Conservation (phyloP, 2,888 invertebrate genomes). For the Petrolisthes manimaculis region DNA sequence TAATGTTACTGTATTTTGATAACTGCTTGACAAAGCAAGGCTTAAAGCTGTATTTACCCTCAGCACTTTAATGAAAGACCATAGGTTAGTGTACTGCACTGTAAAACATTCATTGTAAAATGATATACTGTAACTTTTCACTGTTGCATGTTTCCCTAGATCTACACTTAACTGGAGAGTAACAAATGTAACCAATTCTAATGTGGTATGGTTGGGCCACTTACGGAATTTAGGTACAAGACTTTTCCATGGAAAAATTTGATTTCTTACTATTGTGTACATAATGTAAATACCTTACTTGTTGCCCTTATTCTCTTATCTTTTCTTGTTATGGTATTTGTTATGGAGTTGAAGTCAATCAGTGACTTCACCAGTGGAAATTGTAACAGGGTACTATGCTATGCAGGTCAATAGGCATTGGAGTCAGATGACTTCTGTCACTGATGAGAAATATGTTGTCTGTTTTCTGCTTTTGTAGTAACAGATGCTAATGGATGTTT, state of each 20-base stretch:
- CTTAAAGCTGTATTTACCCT: background rate
- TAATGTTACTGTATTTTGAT: background rate
- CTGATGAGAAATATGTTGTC: background rate
- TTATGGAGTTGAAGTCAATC: background rate
- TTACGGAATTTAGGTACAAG: background rate
- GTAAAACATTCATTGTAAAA: background rate
- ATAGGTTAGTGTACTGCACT: background rate
- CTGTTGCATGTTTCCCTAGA: conserved; percentile 3
- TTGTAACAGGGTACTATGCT: conserved; percentile 1
- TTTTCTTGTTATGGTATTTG: background rate
- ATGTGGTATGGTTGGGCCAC: background rate
- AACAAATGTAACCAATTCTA: background rate
- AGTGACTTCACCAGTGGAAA: background rate
- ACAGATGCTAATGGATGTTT: background rate
- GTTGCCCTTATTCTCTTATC: background rate
- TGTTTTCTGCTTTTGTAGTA: background rate
- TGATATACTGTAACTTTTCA: background rate
- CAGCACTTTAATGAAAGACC: background rate
- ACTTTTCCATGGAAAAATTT: background rate
- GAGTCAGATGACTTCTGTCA: background rate
- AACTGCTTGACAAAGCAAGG: background rate
- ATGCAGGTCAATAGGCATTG: background rate
- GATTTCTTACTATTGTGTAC: conserved; percentile 1
- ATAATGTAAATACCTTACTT: conserved; percentile 7
- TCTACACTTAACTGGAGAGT: background rate